Evolutionary conservation across 2,113 vertebrate species (phyloP).

Genomic region (Cavia aperea): DNA sequence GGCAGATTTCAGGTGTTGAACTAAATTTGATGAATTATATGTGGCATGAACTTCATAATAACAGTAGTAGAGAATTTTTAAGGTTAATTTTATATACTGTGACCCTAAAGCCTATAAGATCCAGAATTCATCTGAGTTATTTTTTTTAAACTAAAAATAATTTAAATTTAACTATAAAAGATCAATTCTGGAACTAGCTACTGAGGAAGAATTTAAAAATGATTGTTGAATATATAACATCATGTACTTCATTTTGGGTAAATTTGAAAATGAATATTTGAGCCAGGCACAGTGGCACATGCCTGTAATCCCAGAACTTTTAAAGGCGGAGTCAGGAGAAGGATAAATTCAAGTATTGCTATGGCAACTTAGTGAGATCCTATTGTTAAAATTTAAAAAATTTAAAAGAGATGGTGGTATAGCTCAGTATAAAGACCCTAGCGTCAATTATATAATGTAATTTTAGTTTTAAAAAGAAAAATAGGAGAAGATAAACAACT

Average conservation of each 20-base stretch:
- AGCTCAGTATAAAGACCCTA: neutral
- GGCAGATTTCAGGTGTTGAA: neutral
- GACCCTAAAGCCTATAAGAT: neutral
- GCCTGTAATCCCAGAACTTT: neutral
- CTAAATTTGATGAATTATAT: neutral
- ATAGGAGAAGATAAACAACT: neutral
- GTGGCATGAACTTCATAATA: neutral
- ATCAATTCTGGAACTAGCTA: neutral
- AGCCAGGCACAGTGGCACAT: neutral
- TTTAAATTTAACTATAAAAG: constrained; percentile 22
- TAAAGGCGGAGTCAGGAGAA: neutral
- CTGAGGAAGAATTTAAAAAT: neutral
- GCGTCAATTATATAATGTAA: neutral
- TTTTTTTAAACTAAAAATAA: constrained; percentile 4
- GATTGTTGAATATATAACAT: neutral
- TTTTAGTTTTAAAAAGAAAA: neutral
- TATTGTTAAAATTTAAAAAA: neutral
- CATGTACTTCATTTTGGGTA: neutral
- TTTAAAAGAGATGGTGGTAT: neutral
- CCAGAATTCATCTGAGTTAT: neutral
- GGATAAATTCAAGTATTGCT: neutral
- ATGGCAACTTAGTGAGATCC: neutral
- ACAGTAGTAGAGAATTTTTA: neutral
- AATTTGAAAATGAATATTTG: neutral
- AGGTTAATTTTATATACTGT: neutral